phyloP scores from a whole-genome alignment of 2,797 vertebrate species.

The Pangasius djambal region DNA sequence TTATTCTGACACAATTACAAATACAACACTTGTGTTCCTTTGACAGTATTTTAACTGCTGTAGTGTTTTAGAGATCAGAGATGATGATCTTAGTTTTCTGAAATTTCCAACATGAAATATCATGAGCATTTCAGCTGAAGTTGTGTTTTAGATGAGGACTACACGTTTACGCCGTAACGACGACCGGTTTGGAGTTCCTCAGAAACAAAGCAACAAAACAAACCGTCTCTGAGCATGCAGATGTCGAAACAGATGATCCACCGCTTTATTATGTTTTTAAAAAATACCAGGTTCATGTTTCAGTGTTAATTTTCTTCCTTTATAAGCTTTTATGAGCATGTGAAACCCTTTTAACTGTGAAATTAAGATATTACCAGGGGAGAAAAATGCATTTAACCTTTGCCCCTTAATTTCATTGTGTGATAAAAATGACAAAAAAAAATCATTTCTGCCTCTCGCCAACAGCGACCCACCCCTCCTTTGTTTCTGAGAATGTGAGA shows the following conservation, averaged over 20 bases:
- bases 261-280: too few species aligned
- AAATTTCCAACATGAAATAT: not conserved
- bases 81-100: not conserved
- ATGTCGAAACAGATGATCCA: not conserved
- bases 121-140: not conserved
- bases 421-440: conserved; percentile 12
- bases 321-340: conserved; percentile 1
- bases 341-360: conserved; percentile 20
- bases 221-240: not conserved
- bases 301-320: not conserved
- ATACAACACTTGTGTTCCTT: not conserved
- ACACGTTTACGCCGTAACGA: not conserved
- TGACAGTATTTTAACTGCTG: not conserved
- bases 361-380: conserved; percentile 39
- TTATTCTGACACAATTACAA: not conserved
- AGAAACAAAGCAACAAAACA: too few species aligned
- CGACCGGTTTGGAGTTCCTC: not conserved
- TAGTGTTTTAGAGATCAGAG: not conserved
- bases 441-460: not conserved
- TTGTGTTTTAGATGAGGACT: not conserved
- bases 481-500: conserved; percentile 45
- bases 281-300: conserved; percentile 8
- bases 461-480: conserved; percentile 14
- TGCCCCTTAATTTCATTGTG: conserved; percentile 38
- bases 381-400: conserved; percentile 47